These are phyloP conservation scores for Coreoperca whiteheadi DNA, from an alignment of 2,113 vertebrate species.

Conservation along the genomic window DNA sequence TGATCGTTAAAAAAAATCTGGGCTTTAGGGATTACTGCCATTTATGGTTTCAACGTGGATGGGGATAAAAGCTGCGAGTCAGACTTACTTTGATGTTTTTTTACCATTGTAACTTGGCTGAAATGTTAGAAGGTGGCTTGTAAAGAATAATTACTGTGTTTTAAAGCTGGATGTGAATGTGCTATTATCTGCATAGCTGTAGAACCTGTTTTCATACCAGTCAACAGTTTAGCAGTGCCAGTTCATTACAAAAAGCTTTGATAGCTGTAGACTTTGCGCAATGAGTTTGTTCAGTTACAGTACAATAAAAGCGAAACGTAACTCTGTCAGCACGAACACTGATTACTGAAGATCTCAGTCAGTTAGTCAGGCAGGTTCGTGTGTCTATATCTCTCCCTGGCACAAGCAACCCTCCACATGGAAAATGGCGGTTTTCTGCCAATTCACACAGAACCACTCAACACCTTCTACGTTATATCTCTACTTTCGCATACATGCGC, in stretches of 20 bases:
- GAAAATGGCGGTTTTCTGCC: constrained; percentile 49
- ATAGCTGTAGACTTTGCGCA: constrained; percentile 30
- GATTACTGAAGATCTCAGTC: constrained; percentile 27
- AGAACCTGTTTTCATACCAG: constrained; percentile 44
- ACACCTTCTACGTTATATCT: constrained; percentile 3
- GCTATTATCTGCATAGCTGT: constrained; percentile 23
- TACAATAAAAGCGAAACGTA: constrained; percentile 34
- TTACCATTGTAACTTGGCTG: constrained; percentile 54
- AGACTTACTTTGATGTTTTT: constrained; percentile 54
- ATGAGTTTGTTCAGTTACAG: constrained; percentile 39
- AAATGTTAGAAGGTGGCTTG: constrained; percentile 48
- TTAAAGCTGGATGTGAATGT: constrained; percentile 49
- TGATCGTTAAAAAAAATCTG: constrained; percentile 29
- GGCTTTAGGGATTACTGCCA: constrained; percentile 43
- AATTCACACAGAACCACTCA: constrained; percentile 42
- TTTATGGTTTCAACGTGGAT: constrained; percentile 50
- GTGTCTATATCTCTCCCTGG: constrained; percentile 33
- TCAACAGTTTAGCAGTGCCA: constrained; percentile 18
- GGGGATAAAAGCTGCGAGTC: constrained; percentile 40
- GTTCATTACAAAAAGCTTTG: constrained; percentile 42
- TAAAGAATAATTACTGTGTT: constrained; percentile 55
- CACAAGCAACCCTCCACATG: constrained; percentile 40
- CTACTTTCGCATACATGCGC: constrained; percentile 18
- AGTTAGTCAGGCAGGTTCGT: constrained; percentile 3
- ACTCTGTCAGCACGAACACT: constrained; percentile 21